Evolutionary conservation across 2,888 invertebrate species (phyloP).

Genomic region (Chromoteleia sp.): DNA sequence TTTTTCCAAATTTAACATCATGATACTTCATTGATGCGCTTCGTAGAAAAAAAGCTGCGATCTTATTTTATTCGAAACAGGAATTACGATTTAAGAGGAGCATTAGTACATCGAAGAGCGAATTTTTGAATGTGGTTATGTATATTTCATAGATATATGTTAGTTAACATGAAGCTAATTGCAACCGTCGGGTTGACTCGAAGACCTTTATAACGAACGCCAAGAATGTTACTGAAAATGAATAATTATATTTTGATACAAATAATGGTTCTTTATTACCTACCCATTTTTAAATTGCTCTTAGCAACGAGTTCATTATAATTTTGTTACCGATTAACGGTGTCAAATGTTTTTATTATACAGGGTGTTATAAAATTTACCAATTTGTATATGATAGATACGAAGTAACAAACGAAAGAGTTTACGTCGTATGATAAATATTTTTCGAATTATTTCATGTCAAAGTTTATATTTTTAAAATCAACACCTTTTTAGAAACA

Average conservation of each 20-base stretch:
- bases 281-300: background rate
- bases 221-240: slow-evolving; percentile 44
- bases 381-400: too few species aligned
- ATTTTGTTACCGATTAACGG: too few species aligned
- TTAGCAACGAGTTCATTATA: too few species aligned
- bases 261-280: slow-evolving; percentile 32
- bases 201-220: slow-evolving; percentile 31
- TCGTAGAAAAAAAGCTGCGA: background rate
- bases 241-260: slow-evolving; percentile 57
- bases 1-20: background rate
- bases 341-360: too few species aligned
- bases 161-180: slow-evolving; percentile 27
- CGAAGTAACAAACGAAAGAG: too few species aligned
- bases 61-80: background rate
- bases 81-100: background rate
- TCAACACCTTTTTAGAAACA: too few species aligned
- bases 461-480: too few species aligned
- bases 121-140: slow-evolving; percentile 17
- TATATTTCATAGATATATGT: slow-evolving; percentile 33
- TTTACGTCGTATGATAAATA: too few species aligned
- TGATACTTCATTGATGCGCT: slow-evolving; percentile 7
- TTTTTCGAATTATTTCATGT: too few species aligned
- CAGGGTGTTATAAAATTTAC: too few species aligned
- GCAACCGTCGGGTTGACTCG: slow-evolving; percentile 2
- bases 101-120: slow-evolving; percentile 1